Percentiles rank a stretch among this genome's conserved stretches.
phyloP scores from a whole-genome alignment of 30 jellyfish, hydroid and myxozoan genomes.

The Catostylus mosaicus region DNA sequence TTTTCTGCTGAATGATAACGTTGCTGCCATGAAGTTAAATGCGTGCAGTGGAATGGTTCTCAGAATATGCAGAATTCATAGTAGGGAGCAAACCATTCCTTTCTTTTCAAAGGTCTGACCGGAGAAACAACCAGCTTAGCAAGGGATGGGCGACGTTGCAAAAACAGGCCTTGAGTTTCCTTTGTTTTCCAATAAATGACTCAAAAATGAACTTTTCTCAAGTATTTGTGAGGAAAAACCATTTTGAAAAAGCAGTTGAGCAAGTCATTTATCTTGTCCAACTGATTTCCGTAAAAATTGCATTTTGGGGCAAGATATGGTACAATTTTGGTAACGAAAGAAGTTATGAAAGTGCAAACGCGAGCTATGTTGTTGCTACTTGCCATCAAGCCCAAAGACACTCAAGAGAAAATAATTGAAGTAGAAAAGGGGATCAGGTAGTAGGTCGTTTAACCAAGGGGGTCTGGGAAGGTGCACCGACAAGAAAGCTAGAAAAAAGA shows the following conservation, averaged over 20 bases:
- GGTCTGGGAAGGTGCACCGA: too few relatives aligned
- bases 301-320: background rate
- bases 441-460: too few relatives aligned
- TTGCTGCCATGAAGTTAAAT: slow-evolving; percentile 18
- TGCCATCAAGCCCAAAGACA: too few relatives aligned
- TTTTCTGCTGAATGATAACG: background rate
- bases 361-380: too few relatives aligned
- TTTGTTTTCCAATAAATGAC: slow-evolving; percentile 10
- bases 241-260: slow-evolving; percentile 1
- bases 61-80: background rate
- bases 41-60: slow-evolving; percentile 17
- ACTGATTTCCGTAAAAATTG: too few relatives aligned
- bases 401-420: too few relatives aligned
- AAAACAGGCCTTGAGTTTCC: too few relatives aligned
- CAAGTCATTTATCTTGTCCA: slow-evolving; percentile 11
- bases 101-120: background rate
- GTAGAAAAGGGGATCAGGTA: too few relatives aligned
- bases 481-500: too few relatives aligned
- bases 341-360: too few relatives aligned
- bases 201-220: background rate
- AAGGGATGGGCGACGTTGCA: slow-evolving; percentile 3
- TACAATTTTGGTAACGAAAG: background rate
- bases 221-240: slow-evolving; percentile 8
- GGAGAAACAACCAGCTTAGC: slow-evolving; percentile 8
- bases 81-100: slow-evolving; percentile 12